Evolutionary conservation across 2,113 vertebrate genomes (phyloP).

Genomic region (Noctilio leporinus): DNA sequence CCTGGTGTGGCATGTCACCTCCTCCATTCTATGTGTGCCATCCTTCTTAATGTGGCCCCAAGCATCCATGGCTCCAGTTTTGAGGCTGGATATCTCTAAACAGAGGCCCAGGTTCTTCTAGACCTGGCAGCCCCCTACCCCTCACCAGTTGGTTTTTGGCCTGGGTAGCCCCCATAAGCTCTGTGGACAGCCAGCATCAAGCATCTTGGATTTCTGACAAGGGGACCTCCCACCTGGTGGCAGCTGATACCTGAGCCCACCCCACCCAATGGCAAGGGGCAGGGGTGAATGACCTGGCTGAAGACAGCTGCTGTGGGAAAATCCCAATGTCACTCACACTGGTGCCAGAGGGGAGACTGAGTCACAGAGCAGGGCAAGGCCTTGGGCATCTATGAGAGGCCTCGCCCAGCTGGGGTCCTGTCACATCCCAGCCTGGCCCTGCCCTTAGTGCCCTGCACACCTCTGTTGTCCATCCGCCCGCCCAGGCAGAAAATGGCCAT

Average conservation of each 20-base stretch:
- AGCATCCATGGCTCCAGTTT: background rate
- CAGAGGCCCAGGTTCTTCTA: background rate
- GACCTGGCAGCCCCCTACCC: background rate
- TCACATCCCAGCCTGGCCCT: background rate
- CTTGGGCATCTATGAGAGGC: background rate
- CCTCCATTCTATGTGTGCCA: background rate
- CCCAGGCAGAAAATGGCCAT: slow-evolving; percentile 58
- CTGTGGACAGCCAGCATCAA: slow-evolving; percentile 19
- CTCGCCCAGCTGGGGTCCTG: background rate
- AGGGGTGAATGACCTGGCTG: slow-evolving; percentile 44
- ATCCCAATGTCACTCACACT: background rate
- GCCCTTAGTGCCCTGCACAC: background rate
- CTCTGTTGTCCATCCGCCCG: background rate
- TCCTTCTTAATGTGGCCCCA: background rate
- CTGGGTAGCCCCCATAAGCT: background rate
- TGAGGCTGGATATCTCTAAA: background rate
- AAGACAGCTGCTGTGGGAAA: background rate
- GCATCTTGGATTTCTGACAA: slow-evolving; percentile 58
- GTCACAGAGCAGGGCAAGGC: background rate
- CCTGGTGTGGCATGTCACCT: background rate
- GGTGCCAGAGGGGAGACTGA: background rate
- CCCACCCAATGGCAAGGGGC: slow-evolving; percentile 25
- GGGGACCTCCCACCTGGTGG: slow-evolving; percentile 35
- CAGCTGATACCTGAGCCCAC: slow-evolving; percentile 58
- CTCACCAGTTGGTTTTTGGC: background rate